A percentile compares a stretch with the other conserved stretches of the same genome.
Evolutionary conservation across 2,888 invertebrate species (phyloP).

Genomic region (Ptilodon capucinus): DNA sequence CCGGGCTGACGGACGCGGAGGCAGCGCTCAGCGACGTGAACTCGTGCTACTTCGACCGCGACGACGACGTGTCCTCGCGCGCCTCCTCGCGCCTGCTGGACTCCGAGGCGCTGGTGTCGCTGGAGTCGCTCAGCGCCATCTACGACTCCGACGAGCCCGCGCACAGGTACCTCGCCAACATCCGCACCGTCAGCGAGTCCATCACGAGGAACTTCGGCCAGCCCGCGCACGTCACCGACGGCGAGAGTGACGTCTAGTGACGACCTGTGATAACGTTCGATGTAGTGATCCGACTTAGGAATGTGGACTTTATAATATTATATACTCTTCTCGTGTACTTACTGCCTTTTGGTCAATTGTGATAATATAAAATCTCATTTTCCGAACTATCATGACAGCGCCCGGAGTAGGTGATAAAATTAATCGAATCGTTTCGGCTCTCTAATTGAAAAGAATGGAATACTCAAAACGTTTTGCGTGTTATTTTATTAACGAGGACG

Average conservation of each 20-base stretch:
- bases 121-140: slow-evolving; percentile 91
- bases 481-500: slow-evolving; percentile 19
- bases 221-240: slow-evolving; percentile 85
- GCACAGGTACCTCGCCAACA: slow-evolving; percentile 87
- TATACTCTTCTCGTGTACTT: slow-evolving; percentile 32
- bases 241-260: slow-evolving; percentile 85
- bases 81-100: slow-evolving; percentile 92
- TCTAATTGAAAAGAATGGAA: slow-evolving; percentile 56
- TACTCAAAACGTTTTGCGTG: slow-evolving; percentile 53
- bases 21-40: slow-evolving; percentile 94
- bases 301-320: slow-evolving; percentile 19
- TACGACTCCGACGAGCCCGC: slow-evolving; percentile 88
- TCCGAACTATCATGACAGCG: slow-evolving; percentile 46
- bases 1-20: slow-evolving; percentile 93
- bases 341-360: slow-evolving; percentile 53
- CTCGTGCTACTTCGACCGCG: slow-evolving; percentile 88
- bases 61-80: slow-evolving; percentile 91
- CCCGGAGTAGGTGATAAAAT: slow-evolving; percentile 36
- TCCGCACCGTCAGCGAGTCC: slow-evolving; percentile 89
- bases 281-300: slow-evolving; percentile 24
- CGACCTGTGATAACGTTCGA: slow-evolving; percentile 28
- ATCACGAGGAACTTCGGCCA: slow-evolving; percentile 90
- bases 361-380: slow-evolving; percentile 51
- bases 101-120: slow-evolving; percentile 88
- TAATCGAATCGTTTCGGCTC: slow-evolving; percentile 51